These are phyloP conservation scores for Oscarella lobularis DNA, from an alignment of 37 sponge, comb jelly and placozoan genomes.

Conservation along the genomic window DNA sequence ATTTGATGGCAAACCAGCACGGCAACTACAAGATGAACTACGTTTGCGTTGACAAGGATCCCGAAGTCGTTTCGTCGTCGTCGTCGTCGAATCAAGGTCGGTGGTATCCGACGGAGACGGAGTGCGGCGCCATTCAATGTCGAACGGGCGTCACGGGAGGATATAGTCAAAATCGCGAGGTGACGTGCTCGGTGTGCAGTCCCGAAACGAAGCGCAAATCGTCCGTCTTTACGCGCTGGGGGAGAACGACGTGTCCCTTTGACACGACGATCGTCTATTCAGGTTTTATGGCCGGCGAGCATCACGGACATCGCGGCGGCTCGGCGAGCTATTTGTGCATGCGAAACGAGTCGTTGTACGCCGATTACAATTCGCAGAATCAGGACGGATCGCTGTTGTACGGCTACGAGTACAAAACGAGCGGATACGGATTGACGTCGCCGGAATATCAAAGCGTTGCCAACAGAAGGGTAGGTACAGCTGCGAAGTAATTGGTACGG, in stretches of 20 bases:
- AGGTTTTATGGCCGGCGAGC: constrained; percentile 13
- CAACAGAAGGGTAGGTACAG: neutral
- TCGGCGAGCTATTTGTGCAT: constrained; percentile 6
- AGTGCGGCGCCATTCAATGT: neutral
- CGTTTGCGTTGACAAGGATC: constrained; percentile 10
- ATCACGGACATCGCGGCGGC: neutral
- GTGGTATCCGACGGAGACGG: neutral
- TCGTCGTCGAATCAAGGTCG: neutral
- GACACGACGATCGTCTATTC: constrained; percentile 13
- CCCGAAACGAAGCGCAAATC: neutral
- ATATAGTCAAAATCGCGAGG: neutral
- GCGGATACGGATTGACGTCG: neutral
- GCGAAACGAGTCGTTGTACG: constrained; percentile 5
- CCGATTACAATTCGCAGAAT: neutral
- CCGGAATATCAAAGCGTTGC: neutral
- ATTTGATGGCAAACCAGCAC: constrained; percentile 9
- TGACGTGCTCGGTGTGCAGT: neutral
- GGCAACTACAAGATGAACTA: neutral
- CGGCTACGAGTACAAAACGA: neutral
- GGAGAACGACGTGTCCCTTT: constrained; percentile 11
- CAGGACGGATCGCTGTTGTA: neutral
- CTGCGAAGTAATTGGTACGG: neutral
- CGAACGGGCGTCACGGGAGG: neutral
- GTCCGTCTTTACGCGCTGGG: constrained; percentile 18
- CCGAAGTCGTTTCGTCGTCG: neutral